A percentile compares a stretch with the other conserved stretches of the same genome.
These are phyloP conservation scores for Diceros bicornis DNA, from an alignment of 2,797 vertebrate species.

Conservation along the genomic window DNA sequence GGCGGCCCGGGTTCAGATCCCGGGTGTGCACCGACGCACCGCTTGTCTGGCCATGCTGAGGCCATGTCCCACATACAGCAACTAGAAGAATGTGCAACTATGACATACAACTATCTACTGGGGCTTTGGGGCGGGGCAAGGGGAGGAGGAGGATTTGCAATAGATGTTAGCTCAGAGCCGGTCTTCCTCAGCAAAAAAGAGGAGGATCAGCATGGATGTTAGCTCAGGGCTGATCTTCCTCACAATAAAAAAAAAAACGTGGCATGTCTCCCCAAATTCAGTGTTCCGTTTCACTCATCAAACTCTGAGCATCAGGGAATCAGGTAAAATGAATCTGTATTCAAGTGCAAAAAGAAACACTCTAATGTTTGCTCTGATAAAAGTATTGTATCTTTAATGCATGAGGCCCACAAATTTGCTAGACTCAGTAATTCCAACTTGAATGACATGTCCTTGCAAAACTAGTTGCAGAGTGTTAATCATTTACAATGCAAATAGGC, in stretches of 20 bases:
- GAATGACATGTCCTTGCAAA: conserved; percentile 62
- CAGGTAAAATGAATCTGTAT: not conserved
- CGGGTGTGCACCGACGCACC: no score
- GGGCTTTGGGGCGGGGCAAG: no score
- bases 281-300: conserved; percentile 46
- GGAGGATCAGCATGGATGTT: no score
- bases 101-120: no score
- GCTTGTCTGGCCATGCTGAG: no score
- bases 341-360: conserved; percentile 20
- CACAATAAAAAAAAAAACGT: not conserved
- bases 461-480: conserved; percentile 54
- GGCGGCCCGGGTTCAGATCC: no score
- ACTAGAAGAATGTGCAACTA: no score
- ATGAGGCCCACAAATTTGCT: conserved; percentile 49
- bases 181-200: no score
- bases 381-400: conserved; percentile 62
- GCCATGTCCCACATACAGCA: no score
- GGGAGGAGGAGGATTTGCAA: no score
- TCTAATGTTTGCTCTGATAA: conserved; percentile 36
- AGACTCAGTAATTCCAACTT: conserved; percentile 34
- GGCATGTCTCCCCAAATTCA: not conserved
- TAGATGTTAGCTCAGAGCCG: no score
- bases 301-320: not conserved
- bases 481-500: conserved; percentile 71
- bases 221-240: no score